Conservation (phyloP, 2,888 invertebrate genomes). For the Pristionchus entomophagus region DNA sequence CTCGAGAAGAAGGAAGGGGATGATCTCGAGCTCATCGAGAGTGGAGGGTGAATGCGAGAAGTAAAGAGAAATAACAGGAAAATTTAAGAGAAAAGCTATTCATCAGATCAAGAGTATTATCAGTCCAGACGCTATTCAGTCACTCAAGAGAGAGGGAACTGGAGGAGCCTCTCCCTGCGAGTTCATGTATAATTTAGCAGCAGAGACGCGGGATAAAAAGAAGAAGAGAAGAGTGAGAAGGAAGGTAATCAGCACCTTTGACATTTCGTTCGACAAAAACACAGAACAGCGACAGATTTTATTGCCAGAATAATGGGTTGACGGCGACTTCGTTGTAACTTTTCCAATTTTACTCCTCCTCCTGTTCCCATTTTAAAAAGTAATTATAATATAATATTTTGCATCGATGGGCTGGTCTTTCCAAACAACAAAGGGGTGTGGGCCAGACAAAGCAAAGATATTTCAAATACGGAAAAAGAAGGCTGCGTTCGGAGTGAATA, state of each 20-base stretch:
- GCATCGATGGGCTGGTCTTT: background rate
- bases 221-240: background rate
- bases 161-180: background rate
- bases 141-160: background rate
- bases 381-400: background rate
- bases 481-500: background rate
- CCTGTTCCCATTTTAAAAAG: background rate
- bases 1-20: background rate
- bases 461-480: background rate
- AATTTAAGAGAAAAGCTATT: no score
- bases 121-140: background rate
- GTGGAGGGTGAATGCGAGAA: background rate
- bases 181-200: background rate
- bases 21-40: background rate
- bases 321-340: background rate
- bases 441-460: background rate
- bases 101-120: background rate
- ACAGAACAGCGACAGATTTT: background rate
- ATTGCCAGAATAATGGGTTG: background rate
- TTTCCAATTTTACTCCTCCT: background rate
- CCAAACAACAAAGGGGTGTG: background rate
- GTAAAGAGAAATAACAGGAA: background rate
- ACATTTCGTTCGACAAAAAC: background rate
- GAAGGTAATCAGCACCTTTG: slow-evolving; percentile 27
- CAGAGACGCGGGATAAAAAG: no score